Evolutionary conservation across 2,888 invertebrate species (phyloP), one percentile per base, ranked within the genome.

Genomic region (Strigamia crassipes): DNA sequence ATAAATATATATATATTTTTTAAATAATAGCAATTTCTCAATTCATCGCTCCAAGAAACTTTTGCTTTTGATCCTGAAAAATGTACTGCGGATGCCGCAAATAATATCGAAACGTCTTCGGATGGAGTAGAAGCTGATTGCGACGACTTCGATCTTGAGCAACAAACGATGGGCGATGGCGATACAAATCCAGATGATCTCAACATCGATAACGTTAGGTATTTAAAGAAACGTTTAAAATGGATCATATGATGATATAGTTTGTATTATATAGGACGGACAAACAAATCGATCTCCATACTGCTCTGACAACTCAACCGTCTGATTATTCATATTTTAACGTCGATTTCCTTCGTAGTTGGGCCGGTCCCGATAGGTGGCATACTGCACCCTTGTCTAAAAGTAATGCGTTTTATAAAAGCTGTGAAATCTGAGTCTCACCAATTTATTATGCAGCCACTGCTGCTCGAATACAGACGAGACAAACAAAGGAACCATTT

Each of bases 311-410:
- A 86, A 87, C 1, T 12, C 41, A 80, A 15, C 80, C 80, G 13
- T 46, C 80, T 10, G 94, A 94, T 87, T 94, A 94, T 88, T 93
- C 93, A 0, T 94, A 93, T 88, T 90, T 91, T 87, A 90, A 90
- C 87, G 91, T 85, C 21, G 85, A 86, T 31, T 87, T 86, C 87
- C 87, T 89, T 87, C 84, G 88, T 86, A 86, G 92, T 84, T 95
- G 95, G 95, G 94, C 94, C 27, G 95, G 95, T 0, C 95, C 95
- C 41, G 89, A 92, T 77, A 94, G 95, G 88, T 95, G 95, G 95
- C 92, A 93, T 85, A 91, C 93, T 73, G 91, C 90, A 86, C 83
- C 84, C 12, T 42, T 84, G 42, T 10, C 82, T 31, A 85, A 82
- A 82, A 78, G 82, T 83, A 38, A 38, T 38, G 9, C 0, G 6